Conservation (phyloP, 1,140 invertebrate genomes). For the Portunus trituberculatus region DNA sequence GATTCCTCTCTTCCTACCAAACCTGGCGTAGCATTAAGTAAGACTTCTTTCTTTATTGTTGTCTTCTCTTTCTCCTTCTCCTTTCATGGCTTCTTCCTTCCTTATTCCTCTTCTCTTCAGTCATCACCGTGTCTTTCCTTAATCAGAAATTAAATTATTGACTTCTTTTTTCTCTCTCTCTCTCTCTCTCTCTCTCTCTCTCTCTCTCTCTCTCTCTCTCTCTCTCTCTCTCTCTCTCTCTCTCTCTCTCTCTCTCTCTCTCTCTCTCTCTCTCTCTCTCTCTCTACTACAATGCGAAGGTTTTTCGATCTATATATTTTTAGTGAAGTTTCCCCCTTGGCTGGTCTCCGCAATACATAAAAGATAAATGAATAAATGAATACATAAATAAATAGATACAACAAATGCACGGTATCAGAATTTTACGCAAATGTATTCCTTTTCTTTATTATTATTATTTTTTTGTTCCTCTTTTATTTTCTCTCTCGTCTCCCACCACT, state of each 20-base stretch:
- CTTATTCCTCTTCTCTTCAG: not conserved
- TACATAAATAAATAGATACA: too few relatives aligned
- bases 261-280: constrained; percentile 15
- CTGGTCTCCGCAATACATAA: too few relatives aligned
- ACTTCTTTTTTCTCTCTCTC: not conserved
- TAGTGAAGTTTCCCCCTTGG: not conserved
- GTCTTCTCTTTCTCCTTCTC: not conserved
- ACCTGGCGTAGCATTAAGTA: too few relatives aligned
- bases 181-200: not conserved
- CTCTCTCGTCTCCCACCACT: too few relatives aligned
- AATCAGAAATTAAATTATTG: not conserved
- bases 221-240: not conserved
- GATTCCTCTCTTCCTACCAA: too few relatives aligned
- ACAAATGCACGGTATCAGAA: too few relatives aligned
- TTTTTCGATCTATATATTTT: not conserved
- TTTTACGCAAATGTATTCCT: too few relatives aligned
- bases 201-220: not conserved
- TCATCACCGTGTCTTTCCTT: not conserved
- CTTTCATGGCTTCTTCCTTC: too few relatives aligned
- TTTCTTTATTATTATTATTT: too few relatives aligned
- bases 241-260: constrained; percentile 38
- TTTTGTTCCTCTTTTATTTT: not conserved
- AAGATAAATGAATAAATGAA: too few relatives aligned
- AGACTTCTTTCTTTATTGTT: not conserved
- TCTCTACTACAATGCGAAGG: not conserved